Evolutionary conservation across 2,113 vertebrate genomes (phyloP), one percentile per base, ranked within the genome.

Genomic region (Isurus oxyrinchus): DNA sequence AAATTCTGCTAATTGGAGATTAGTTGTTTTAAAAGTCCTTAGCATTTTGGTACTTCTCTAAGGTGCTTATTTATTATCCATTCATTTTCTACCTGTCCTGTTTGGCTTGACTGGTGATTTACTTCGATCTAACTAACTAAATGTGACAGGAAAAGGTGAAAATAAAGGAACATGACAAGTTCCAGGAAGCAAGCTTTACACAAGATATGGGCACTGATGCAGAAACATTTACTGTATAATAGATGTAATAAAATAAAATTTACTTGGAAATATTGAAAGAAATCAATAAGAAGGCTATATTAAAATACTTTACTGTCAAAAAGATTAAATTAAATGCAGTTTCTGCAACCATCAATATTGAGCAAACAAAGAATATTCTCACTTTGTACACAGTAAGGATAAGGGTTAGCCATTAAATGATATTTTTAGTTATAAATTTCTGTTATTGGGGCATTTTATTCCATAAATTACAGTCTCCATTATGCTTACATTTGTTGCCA

Each of bases 391-490:
- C 81, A 84, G 44, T 40, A 44, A 84, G 81, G 40, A 44, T 84
- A 76, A 76, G 72, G 11, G 72, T 72, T 72, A 81, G 0, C n/a
- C n/a, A 44, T 84, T 40, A 76, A 76, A 40, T 84, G 40, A 84
- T 84, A 84, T 84, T 84, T 84, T 84, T 84, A 84, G 81, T 84
- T 44, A 84, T 44, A 49, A 44, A 84, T 84, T 84, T 84, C 81
- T 84, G 40, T 44, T 23, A 44, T 44, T 44, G 81, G 40, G 49
- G n/a, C 5, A 44, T 84, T 84, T 84, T 84, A 13, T 49, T 84
- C 19, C 40, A 6, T 44, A 84, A 7, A 84, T 23, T 84, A 21
- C 40, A 44, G 19, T 84, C 16, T 44, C 13, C n/a, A 84, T 84
- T 40, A 84, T 84, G 40, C 16, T 84, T 84, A 44, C 79, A 81